Conservation (phyloP, 2,888 invertebrate species). For the Philereme transversata region DNA sequence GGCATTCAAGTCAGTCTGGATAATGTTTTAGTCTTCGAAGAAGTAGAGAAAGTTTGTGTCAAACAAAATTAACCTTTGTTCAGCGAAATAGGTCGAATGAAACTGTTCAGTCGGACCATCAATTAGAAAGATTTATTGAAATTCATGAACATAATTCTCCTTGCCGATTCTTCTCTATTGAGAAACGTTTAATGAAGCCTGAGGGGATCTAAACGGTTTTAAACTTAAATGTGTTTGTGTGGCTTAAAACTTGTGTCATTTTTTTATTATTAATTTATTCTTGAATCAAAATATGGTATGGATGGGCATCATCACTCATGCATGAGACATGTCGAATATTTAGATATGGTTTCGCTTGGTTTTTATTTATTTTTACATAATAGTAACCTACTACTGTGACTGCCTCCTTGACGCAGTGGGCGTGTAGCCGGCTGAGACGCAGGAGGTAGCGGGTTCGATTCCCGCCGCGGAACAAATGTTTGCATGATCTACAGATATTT, state of each 20-base stretch:
- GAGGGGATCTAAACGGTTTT: neutral
- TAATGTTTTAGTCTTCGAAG: constrained; percentile 37
- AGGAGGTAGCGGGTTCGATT: too few species aligned
- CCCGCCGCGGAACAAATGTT: too few species aligned
- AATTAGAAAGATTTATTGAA: constrained; percentile 23
- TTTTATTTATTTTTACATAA: too few species aligned
- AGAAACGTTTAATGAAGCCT: neutral
- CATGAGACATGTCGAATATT: too few species aligned
- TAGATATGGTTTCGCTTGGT: too few species aligned
- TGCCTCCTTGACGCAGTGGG: too few species aligned
- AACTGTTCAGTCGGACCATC: constrained; percentile 28
- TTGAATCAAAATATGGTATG: neutral
- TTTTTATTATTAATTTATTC: neutral
- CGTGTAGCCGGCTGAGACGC: too few species aligned
- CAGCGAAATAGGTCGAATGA: constrained; percentile 26
- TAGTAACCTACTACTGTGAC: too few species aligned
- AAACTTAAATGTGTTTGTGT: neutral
- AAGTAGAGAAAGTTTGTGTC: constrained; percentile 33
- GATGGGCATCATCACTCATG: too few species aligned
- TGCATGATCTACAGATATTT: too few species aligned
- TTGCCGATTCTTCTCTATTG: constrained; percentile 2
- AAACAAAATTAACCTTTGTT: constrained; percentile 34
- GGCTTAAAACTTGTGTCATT: too few species aligned
- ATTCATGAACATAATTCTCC: constrained; percentile 5
- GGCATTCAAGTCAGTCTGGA: constrained; percentile 31